Evolutionary conservation across 2,113 vertebrate genomes (phyloP), one percentile per base, ranked within the genome.

Genomic region (Pogona vitticeps): DNA sequence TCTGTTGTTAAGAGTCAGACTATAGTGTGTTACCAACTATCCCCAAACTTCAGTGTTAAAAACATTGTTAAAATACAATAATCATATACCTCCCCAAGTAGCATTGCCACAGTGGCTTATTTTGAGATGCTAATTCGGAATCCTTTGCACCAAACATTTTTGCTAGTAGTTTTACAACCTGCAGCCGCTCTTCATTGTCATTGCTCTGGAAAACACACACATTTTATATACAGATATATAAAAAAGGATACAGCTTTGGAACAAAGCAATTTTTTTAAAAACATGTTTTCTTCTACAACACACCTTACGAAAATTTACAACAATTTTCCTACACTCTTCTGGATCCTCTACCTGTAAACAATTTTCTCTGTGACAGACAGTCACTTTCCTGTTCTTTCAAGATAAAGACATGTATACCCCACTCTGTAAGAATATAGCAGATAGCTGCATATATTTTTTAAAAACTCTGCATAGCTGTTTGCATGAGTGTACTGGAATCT

Each of bases 101-200:
- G 95, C 99, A 99, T 94, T 99, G 98, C 99, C 99, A 99, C 70
- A 99, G 98, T 0, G 99, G 98, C 92, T 99, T 99, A 95, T 99
- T 99, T 95, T 99, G 99, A 76, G 98, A 97, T 18, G 99, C 99
- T 95, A 99, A 84, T 93, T 99, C 99, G 0, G 99, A 99, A 94
- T 99, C 99, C 93, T 99, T 99, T 0, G 98, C 98, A 89, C 99
- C 99, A 94, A 99, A 99, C 99, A 99, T 99, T 97, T 99, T 99
- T 89, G 99, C 99, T 89, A 99, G 96, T 88, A 99, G 97, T 95
- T 98, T 99, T 90, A 99, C 99, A 91, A 99, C 99, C 93, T 99
- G 98, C 87, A 99, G 97, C 23, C 99, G 97, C 92, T 99, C 99
- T n/a, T 99, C 99, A 84, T 99, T 99, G 95, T 99, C 99, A 91